These are phyloP conservation scores for Laterallus jamaicensis DNA, from an alignment of 2,113 vertebrate species.

Conservation along the genomic window DNA sequence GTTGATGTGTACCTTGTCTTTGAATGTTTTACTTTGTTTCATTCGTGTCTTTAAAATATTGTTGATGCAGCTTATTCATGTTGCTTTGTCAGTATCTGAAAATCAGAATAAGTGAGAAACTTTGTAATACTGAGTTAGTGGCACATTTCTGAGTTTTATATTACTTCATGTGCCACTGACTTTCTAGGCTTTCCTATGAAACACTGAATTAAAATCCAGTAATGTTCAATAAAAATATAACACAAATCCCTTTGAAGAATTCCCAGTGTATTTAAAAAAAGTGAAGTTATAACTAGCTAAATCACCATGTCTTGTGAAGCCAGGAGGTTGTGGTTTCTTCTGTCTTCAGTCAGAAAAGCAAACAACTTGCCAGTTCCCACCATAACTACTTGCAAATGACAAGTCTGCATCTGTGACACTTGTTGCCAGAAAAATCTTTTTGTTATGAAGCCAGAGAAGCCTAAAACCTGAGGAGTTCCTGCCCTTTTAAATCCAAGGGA, in stretches of 20 bases:
- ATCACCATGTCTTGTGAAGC: neutral
- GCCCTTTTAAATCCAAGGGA: neutral
- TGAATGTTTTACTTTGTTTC: neutral
- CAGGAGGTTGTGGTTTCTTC: neutral
- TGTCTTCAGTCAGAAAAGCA: neutral
- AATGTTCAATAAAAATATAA: neutral
- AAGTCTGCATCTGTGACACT: neutral
- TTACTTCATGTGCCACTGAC: neutral
- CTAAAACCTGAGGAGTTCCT: neutral
- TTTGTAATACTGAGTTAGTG: neutral
- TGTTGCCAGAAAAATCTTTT: neutral
- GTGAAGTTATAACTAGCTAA: neutral
- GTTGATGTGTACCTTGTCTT: neutral
- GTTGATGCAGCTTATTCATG: neutral
- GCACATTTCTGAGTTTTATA: neutral
- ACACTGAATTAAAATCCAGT: neutral
- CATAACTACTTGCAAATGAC: fast-evolving
- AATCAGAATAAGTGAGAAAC: neutral
- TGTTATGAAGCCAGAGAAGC: neutral
- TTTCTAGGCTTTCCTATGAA: neutral
- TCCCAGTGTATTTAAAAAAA: neutral
- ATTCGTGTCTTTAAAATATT: neutral
- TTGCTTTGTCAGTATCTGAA: neutral
- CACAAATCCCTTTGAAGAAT: neutral
- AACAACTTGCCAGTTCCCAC: neutral